A percentile compares a stretch with the other conserved stretches of the same genome.
These are phyloP conservation scores for Lasioglossum lativentre DNA, from an alignment of 2,888 invertebrate species.

Conservation along the genomic window DNA sequence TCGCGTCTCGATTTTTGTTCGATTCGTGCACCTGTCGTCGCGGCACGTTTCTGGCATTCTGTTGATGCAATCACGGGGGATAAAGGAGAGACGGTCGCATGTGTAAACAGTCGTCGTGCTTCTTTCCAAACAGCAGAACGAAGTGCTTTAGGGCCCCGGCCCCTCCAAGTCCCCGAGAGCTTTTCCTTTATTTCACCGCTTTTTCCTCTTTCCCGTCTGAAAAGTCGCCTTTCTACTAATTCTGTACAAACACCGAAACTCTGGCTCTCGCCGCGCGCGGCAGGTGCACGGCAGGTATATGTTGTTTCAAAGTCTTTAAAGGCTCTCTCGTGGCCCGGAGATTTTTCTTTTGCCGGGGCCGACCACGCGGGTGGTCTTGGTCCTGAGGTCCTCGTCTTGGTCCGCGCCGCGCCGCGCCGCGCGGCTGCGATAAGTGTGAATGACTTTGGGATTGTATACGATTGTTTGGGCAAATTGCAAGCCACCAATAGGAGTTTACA, in stretches of 20 bases:
- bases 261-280: slow-evolving; percentile 57
- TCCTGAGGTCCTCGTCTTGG: too few relatives aligned
- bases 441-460: slow-evolving; percentile 66
- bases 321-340: slow-evolving; percentile 64
- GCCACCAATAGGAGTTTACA: not conserved
- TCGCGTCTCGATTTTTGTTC: not conserved
- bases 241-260: slow-evolving; percentile 73
- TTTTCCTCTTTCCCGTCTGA: slow-evolving; percentile 39
- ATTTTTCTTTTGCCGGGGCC: slow-evolving; percentile 67
- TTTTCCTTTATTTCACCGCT: slow-evolving; percentile 24
- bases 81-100: slow-evolving; percentile 36
- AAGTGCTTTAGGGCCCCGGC: slow-evolving; percentile 39
- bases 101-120: slow-evolving; percentile 53
- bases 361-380: slow-evolving; percentile 73
- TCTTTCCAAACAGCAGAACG: slow-evolving; percentile 52
- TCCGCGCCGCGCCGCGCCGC: slow-evolving; percentile 24
- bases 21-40: not conserved
- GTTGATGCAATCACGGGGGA: slow-evolving; percentile 56
- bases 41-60: slow-evolving; percentile 31
- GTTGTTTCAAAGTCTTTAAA: slow-evolving; percentile 78
- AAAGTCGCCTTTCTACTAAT: slow-evolving; percentile 77
- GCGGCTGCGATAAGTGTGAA: slow-evolving; percentile 64
- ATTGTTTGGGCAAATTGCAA: slow-evolving; percentile 51
- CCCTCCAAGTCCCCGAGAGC: not conserved
- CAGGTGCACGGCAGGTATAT: slow-evolving; percentile 80